A percentile compares a stretch with the other conserved stretches of the same genome.
Conservation (phyloP, 2,113 vertebrate genomes). For the Hippocampus zosterae region DNA sequence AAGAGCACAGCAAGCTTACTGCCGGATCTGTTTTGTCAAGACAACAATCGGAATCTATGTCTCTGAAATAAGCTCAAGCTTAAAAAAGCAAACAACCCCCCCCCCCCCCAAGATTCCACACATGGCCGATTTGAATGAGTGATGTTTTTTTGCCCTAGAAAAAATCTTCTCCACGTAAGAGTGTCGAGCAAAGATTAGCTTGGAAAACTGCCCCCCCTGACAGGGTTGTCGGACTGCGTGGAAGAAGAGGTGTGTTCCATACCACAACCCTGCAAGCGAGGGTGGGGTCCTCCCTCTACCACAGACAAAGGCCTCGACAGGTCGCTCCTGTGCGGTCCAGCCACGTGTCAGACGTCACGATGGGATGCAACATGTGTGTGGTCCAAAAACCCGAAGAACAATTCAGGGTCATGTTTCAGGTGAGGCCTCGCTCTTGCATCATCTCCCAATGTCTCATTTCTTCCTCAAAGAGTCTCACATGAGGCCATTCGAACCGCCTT, state of each 20-base stretch:
- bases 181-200: conserved; percentile 13
- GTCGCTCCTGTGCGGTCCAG: conserved; percentile 16
- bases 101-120: neutral
- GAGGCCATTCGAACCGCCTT: neutral
- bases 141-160: conserved; percentile 23
- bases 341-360: conserved; percentile 48
- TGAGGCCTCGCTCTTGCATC: conserved; percentile 60
- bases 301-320: conserved; percentile 54
- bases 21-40: conserved; percentile 7
- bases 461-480: neutral
- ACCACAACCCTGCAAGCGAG: conserved; percentile 38
- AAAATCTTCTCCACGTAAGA: neutral
- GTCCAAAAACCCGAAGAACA: conserved; percentile 88
- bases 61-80: neutral
- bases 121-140: neutral
- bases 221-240: conserved; percentile 21
- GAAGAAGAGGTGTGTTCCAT: conserved; percentile 10
- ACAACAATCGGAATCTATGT: conserved; percentile 12
- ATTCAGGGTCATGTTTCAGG: conserved; percentile 91
- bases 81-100: conserved; percentile 2
- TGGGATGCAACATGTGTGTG: conserved; percentile 94
- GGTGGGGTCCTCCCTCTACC: conserved; percentile 57
- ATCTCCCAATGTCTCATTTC: conserved; percentile 17
- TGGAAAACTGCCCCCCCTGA: conserved; percentile 13
- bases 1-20: neutral